Evolutionary conservation across 2,888 invertebrate species (phyloP).

Genomic region (Neoascia interrupta): DNA sequence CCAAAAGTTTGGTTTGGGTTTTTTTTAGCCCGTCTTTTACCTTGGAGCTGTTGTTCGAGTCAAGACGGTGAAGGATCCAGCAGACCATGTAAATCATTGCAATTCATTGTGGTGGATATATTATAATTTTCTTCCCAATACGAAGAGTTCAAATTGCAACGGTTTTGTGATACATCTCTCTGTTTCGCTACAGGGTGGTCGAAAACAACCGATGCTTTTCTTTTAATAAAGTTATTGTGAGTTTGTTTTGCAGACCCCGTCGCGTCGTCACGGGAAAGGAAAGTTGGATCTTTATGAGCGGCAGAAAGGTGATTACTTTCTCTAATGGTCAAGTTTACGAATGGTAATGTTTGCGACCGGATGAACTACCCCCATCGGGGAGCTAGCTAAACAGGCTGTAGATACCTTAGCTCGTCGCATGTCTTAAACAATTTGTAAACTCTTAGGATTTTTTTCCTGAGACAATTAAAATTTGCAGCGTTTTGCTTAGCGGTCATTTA

Average conservation of each 20-base stretch:
- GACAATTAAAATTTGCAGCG: not conserved
- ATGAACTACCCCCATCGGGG: too few relatives aligned
- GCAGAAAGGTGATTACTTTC: too few relatives aligned
- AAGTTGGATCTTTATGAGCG: too few relatives aligned
- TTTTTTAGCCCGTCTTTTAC: not conserved
- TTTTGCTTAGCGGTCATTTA: not conserved
- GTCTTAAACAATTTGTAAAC: too few relatives aligned
- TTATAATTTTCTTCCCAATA: constrained; percentile 56
- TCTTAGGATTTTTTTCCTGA: not conserved
- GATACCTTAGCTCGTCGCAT: too few relatives aligned
- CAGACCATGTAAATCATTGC: constrained; percentile 64
- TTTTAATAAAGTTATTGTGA: too few relatives aligned
- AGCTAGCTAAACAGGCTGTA: too few relatives aligned
- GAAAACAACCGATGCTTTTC: too few relatives aligned
- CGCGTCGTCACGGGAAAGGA: too few relatives aligned
- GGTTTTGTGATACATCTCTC: not conserved
- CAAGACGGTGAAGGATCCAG: constrained; percentile 46
- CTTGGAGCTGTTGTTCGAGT: constrained; percentile 7
- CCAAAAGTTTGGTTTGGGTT: not conserved
- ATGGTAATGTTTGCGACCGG: too few relatives aligned
- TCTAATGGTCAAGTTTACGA: too few relatives aligned
- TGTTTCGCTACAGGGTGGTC: constrained; percentile 14
- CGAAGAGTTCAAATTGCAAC: constrained; percentile 36
- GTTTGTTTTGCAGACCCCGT: too few relatives aligned
- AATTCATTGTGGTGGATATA: constrained; percentile 55